Evolutionary conservation across 2,888 invertebrate genomes (phyloP), one percentile per base, ranked within the genome.

Genomic region (Limenitis camilla): DNA sequence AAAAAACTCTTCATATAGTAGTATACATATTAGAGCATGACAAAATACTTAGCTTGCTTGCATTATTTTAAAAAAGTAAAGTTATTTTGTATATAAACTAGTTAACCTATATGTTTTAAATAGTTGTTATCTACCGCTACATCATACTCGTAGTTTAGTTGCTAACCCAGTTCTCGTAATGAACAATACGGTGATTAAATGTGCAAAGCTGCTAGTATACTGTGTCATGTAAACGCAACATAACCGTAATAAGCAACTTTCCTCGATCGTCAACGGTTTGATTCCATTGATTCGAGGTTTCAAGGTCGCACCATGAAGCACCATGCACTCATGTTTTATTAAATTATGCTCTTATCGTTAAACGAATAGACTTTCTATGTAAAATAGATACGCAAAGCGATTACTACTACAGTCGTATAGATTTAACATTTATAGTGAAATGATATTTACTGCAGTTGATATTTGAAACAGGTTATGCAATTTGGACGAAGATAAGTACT

Each of bases 221-320:
- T 11, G 38, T 29, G 38, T 35, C 29, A 45, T 10, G 44, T 30
- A 45, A 5, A 30, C 28, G 28, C 11, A 36, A 45, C 40, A 19
- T 39, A 45, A 33, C 35, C 29, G 10, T 19, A 19, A 33, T 40
- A 45, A 51, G 30, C 33, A 39, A 42, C 28, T 44, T 45, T 45
- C 50, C 36, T 36, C 30, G 40, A 45, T 33, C 28, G 33, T 51
- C 35, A 35, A 39, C 43, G 38, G 42, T 10, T 38, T 36, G 43
- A 43, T 51, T 40, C 44, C 50, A 45, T 51, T 45, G 50, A 45
- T 51, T 45, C 32, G 39, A 51, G 29, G 45, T 51, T 35, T 40
- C 44, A 45, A 35, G 50, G 50, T 36, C 39, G 44, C 10, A 10
- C 38, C 28, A 27, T 40, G 29, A 43, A 44, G 33, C 39, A 40